These are phyloP conservation scores for Brachyalestes nurse DNA, from an alignment of 2,797 vertebrate genomes.

Conservation along the genomic window DNA sequence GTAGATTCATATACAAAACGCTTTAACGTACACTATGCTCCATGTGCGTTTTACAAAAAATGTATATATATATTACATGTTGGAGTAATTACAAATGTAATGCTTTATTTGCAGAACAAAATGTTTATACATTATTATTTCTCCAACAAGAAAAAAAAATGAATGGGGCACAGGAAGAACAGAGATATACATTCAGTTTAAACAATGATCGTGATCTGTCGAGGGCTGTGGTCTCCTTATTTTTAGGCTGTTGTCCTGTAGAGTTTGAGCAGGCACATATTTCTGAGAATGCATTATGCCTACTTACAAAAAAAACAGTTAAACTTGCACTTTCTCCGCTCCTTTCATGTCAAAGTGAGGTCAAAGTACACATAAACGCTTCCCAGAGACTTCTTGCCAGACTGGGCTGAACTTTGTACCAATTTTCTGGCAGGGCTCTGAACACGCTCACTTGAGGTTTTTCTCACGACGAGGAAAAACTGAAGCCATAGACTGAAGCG, in stretches of 20 bases:
- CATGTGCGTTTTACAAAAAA: not conserved
- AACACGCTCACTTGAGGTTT: conserved; percentile 55
- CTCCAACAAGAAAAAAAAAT: no score
- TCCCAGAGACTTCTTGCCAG: conserved; percentile 69
- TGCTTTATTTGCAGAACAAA: not conserved
- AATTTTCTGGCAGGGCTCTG: conserved; percentile 43
- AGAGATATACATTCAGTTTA: not conserved
- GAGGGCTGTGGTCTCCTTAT: not conserved
- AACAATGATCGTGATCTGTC: not conserved
- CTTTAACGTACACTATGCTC: not conserved
- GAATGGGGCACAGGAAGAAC: no score
- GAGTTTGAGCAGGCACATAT: not conserved
- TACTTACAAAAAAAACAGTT: not conserved
- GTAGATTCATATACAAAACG: conserved; percentile 7
- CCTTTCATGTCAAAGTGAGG: conserved; percentile 32
- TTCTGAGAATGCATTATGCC: conserved; percentile 16
- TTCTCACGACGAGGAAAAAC: conserved; percentile 61
- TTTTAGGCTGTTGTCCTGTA: not conserved
- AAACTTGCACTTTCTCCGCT: conserved; percentile 32
- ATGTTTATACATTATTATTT: not conserved
- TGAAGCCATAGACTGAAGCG: conserved; percentile 60
- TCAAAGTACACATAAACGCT: conserved; percentile 27
- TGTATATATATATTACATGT: not conserved
- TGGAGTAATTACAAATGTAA: not conserved
- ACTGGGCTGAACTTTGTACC: conserved; percentile 60